phyloP scores from a whole-genome alignment of 1,140 invertebrate genomes.

The Apocrypta bakeri region DNA sequence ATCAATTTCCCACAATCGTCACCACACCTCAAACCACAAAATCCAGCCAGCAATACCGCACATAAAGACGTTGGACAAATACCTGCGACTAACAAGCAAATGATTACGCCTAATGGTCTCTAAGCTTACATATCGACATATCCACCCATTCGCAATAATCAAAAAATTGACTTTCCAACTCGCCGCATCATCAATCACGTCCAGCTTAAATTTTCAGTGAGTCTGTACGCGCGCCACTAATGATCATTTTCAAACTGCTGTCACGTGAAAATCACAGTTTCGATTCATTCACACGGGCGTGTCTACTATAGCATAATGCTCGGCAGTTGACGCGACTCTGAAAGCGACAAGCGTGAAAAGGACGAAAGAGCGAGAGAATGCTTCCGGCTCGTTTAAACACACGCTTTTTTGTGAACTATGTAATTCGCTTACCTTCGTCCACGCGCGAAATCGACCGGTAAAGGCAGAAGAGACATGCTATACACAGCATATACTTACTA shows the following conservation, averaged over 20 bases:
- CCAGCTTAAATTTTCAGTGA: neutral
- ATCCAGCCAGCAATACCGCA: neutral
- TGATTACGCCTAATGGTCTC: conserved; percentile 13
- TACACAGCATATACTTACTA: no score
- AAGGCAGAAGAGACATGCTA: neutral
- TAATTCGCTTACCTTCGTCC: neutral
- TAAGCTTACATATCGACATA: no score
- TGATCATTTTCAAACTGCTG: neutral
- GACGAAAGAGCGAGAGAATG: neutral
- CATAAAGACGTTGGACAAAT: neutral
- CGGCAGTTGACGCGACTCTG: neutral
- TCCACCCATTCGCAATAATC: neutral
- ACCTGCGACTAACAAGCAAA: conserved; percentile 15
- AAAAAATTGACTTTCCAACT: neutral
- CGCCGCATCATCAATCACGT: conserved; percentile 29
- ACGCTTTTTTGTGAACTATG: neutral
- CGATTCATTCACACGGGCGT: neutral
- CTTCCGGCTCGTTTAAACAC: conserved; percentile 7
- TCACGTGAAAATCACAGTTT: neutral
- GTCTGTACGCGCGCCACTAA: neutral
- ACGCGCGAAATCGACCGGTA: conserved; percentile 8
- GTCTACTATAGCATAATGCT: neutral
- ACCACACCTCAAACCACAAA: neutral
- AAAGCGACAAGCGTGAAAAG: neutral
- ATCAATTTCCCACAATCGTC: conserved; percentile 5